Evolutionary conservation across 2,113 vertebrate species (phyloP).

Genomic region (Coracopsis vasa): DNA sequence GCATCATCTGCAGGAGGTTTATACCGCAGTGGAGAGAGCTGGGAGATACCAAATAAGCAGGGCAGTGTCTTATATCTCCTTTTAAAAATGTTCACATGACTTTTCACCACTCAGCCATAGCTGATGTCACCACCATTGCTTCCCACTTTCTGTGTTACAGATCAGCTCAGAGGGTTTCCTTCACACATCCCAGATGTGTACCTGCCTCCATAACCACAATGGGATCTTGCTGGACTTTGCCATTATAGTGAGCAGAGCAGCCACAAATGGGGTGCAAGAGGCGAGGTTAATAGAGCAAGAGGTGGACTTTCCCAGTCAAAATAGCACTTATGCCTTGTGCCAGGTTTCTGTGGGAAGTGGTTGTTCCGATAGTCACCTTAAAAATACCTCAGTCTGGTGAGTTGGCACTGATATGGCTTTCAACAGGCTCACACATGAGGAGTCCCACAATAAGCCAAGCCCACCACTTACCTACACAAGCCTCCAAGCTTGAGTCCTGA

Average conservation of each 20-base stretch:
- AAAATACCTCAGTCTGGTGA: background rate
- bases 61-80: background rate
- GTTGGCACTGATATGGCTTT: background rate
- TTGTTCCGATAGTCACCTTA: background rate
- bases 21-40: background rate
- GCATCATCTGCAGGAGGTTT: background rate
- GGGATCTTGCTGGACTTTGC: background rate
- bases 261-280: background rate
- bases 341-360: background rate
- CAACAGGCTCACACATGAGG: accelerated
- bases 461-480: background rate
- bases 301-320: background rate
- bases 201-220: background rate
- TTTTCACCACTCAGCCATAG: background rate
- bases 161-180: background rate
- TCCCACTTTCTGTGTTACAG: background rate
- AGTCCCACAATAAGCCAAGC: background rate
- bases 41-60: background rate
- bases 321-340: background rate
- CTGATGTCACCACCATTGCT: background rate
- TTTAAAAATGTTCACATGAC: background rate
- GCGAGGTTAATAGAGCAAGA: background rate
- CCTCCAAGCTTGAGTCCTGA: background rate
- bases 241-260: background rate
- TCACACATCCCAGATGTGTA: background rate